Base-by-base conservation (phyloP, 2,113 vertebrate genomes). In the Podarcis raffonei region DNA sequence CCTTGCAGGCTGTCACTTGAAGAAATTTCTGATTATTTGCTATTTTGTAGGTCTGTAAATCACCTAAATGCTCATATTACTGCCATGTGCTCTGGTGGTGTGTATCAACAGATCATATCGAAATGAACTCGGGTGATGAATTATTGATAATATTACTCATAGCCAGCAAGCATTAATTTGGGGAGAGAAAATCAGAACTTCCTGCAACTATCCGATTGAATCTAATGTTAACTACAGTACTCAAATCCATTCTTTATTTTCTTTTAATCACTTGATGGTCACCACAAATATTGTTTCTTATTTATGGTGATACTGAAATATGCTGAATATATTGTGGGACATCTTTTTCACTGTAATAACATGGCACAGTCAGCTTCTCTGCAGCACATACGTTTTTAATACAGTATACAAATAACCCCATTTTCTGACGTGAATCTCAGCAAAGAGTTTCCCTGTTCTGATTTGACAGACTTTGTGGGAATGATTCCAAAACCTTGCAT, bases 11-110 rank as follows among this genome's bases (percentile, higher is more conserved):
- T 92, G 89, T 87, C 93, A 93, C 78, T 65, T 78, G 75, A 88
- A 95, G 87, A 96, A 95, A 95, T 93, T 90, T 89, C 91, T 90
- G 88, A 93, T 94, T 95, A 94, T 95, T 92, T 95, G 91, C 93
- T 92, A 92, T 95, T 95, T 92, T 92, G 93, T 89, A 83, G 93
- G 90, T 92, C 93, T 88, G 89, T 94, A 95, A 95, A 96, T 96
- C 95, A 96, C 86, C 83, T 80, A 93, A 95, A 96, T 90, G 93
- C 72, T 94, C 85, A 71, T 92, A 92, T 94, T 95, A 95, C 92
- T 93, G 93, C 94, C 89, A 84, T 80, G 91, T 90, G 86, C 81
- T 92, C 84, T 93, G 92, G 91, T 93, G 94, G 90, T 94, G 89
- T 94, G 92, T 92, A 95, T 95, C 93, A 95, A 93, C 93, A 93